These are phyloP conservation scores for Bombylius major DNA, from an alignment of 2,888 invertebrate species.

Conservation along the genomic window DNA sequence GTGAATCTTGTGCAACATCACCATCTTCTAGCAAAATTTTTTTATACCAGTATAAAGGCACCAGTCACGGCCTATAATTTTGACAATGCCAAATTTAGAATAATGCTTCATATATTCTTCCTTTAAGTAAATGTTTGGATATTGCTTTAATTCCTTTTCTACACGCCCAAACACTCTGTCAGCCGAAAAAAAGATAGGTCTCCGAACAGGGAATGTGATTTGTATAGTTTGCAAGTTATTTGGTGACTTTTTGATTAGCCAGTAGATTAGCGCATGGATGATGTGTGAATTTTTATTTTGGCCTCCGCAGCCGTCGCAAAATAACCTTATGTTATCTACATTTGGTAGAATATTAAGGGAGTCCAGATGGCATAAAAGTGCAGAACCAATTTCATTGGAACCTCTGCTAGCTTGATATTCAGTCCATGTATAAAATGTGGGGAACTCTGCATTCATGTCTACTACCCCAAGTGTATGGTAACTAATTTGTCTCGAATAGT, in stretches of 20 bases:
- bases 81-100: no score
- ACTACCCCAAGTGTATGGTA: no score
- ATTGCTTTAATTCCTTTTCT: no score
- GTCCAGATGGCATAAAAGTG: conserved; percentile 6
- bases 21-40: no score
- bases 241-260: conserved; percentile 4
- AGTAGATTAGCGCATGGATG: conserved; percentile 6
- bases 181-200: conserved; percentile 6
- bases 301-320: conserved; percentile 6
- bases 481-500: no score
- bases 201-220: conserved; percentile 7
- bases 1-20: no score
- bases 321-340: conserved; percentile 5
- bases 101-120: no score
- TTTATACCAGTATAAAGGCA: no score
- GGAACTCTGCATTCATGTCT: conserved; percentile 6
- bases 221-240: neutral
- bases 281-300: conserved; percentile 6
- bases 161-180: conserved; percentile 10
- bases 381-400: conserved; percentile 1
- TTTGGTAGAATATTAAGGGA: neutral
- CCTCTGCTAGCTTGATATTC: conserved; percentile 3
- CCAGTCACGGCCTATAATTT: no score
- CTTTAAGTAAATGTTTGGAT: no score
- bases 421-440: conserved; percentile 10